Conservation (phyloP, 2,797 vertebrate genomes). For the Sebastolobus alascanus region DNA sequence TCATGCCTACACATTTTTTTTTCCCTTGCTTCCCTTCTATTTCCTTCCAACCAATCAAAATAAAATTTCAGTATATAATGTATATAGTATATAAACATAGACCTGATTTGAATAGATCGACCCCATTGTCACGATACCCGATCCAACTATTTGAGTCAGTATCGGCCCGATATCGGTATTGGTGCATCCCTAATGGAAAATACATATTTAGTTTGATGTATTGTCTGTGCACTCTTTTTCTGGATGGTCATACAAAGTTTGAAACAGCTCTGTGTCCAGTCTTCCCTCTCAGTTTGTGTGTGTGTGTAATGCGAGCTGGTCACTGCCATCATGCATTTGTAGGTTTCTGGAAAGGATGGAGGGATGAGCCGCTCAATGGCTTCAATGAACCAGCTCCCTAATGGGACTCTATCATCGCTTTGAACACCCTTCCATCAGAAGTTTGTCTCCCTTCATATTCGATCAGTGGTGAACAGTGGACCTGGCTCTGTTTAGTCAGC, state of each 20-base stretch:
- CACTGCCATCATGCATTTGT: slow-evolving; percentile 31
- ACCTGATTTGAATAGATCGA: too few species aligned
- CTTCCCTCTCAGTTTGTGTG: neutral
- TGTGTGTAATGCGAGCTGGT: slow-evolving; percentile 14
- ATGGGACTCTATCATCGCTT: slow-evolving; percentile 50
- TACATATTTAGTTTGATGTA: slow-evolving; percentile 29
- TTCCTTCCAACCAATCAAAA: slow-evolving; percentile 21
- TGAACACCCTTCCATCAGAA: slow-evolving; percentile 58
- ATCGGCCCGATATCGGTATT: too few species aligned
- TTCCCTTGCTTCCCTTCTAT: neutral
- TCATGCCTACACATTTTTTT: neutral
- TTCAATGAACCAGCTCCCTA: slow-evolving; percentile 43
- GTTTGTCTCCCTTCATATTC: slow-evolving; percentile 52
- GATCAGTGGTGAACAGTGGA: slow-evolving; percentile 56
- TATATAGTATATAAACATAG: too few species aligned
- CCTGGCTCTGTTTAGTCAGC: slow-evolving; percentile 54
- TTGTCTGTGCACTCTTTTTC: neutral
- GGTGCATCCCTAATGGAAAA: neutral
- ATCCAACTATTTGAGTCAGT: too few species aligned
- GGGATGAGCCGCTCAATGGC: slow-evolving; percentile 40
- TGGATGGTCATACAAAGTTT: slow-evolving; percentile 12
- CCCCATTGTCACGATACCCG: too few species aligned
- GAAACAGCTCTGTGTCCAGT: slow-evolving; percentile 8
- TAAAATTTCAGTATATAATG: too few species aligned
- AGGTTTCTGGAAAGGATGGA: slow-evolving; percentile 32